phyloP scores from a whole-genome alignment of 1,140 invertebrate genomes.

The Batillaria attramentaria region DNA sequence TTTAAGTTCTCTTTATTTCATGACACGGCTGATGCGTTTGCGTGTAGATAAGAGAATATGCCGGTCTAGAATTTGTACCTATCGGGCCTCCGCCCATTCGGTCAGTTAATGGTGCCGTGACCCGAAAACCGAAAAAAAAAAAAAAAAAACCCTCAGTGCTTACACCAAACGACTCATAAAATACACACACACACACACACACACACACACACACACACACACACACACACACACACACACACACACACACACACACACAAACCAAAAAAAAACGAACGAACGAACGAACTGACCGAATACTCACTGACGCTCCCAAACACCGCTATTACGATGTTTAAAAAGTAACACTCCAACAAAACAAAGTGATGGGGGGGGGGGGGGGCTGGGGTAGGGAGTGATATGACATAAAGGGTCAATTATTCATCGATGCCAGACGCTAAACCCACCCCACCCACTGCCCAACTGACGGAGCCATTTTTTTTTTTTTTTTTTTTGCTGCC shows the following conservation, averaged over 20 bases:
- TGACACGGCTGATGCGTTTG: neutral
- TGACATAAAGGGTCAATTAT: neutral
- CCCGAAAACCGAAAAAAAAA: neutral
- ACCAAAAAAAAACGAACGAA: neutral
- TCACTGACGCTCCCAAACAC: neutral
- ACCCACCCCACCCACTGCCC: too few relatives aligned
- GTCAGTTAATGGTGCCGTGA: neutral
- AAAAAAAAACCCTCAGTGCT: neutral
- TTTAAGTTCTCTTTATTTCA: neutral
- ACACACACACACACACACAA: neutral
- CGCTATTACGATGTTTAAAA: neutral
- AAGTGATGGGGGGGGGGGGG: neutral
- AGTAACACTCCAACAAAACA: neutral
- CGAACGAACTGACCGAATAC: neutral
- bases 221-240: slow-evolving; percentile 8
- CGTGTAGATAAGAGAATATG: neutral
- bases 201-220: slow-evolving; percentile 10
- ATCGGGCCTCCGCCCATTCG: neutral
- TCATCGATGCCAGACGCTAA: neutral
- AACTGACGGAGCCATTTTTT: too few relatives aligned
- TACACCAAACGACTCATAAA: neutral
- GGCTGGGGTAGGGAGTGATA: neutral
- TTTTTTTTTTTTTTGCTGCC: too few relatives aligned
- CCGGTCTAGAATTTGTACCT: neutral
- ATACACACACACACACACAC: neutral